A percentile compares a stretch with the other conserved stretches of the same genome.
Evolutionary conservation across 2,113 vertebrate genomes (phyloP).

Genomic region (Heloderma charlesbogerti): DNA sequence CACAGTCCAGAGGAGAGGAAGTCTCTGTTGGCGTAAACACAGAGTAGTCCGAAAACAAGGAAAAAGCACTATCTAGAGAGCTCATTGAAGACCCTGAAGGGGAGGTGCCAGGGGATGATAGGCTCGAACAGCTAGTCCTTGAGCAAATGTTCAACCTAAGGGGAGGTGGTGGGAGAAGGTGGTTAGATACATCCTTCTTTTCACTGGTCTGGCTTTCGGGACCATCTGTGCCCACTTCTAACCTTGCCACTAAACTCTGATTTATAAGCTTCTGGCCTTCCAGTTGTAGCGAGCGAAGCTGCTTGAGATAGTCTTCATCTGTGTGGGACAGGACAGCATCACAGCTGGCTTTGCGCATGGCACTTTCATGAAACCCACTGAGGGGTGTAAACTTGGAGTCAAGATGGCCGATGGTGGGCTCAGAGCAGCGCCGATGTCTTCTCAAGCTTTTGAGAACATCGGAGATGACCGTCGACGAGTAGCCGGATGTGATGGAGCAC

Average conservation of each 20-base stretch:
- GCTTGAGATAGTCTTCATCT: constrained; percentile 80
- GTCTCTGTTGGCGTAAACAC: constrained; percentile 78
- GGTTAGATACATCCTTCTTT: constrained; percentile 72
- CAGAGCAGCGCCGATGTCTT: constrained; percentile 84
- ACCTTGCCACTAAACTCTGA: constrained; percentile 74
- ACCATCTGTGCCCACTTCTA: constrained; percentile 74
- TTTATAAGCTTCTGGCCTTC: constrained; percentile 81
- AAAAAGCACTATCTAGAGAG: constrained; percentile 91
- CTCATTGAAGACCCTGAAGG: constrained; percentile 89
- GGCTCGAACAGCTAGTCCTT: constrained; percentile 86
- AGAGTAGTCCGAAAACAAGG: constrained; percentile 89
- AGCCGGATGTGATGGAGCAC: constrained; percentile 48
- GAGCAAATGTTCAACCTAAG: constrained; percentile 79
- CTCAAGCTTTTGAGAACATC: constrained; percentile 65
- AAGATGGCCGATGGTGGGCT: constrained; percentile 79
- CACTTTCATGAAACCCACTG: constrained; percentile 53
- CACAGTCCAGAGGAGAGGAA: constrained; percentile 72
- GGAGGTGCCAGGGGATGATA: constrained; percentile 90
- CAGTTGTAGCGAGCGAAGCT: constrained; percentile 78
- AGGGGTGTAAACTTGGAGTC: constrained; percentile 52
- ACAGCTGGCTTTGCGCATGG: constrained; percentile 84
- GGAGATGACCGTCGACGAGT: constrained; percentile 56
- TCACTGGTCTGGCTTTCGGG: constrained; percentile 51
- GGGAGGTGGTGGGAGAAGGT: constrained; percentile 79
- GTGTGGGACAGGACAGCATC: constrained; percentile 79